A percentile compares a stretch with the other conserved stretches of the same genome.
phyloP scores from a whole-genome alignment of 2,797 vertebrate genomes.

The Coccyzus lansbergi region DNA sequence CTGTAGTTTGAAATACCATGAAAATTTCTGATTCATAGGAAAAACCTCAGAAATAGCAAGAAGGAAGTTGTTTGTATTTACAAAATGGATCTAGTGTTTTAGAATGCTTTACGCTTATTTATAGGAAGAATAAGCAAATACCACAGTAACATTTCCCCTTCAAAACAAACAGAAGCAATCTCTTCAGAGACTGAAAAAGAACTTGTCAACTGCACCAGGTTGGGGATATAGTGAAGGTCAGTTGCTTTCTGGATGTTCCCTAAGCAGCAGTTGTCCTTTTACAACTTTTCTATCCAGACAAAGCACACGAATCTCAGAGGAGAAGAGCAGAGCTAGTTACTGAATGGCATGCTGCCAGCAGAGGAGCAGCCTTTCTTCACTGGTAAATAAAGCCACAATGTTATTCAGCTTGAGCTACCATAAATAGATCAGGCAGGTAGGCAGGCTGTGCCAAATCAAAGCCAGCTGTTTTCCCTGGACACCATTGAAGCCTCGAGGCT shows the following conservation, averaged over 20 bases:
- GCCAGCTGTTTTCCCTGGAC: conserved; percentile 65
- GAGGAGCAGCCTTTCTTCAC: conserved; percentile 39
- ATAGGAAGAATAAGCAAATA: conserved; percentile 52
- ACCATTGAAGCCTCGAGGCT: neutral
- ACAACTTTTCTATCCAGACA: conserved; percentile 41
- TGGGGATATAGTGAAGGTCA: conserved; percentile 24
- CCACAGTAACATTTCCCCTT: conserved; percentile 65
- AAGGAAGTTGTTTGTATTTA: conserved; percentile 25
- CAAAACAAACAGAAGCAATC: conserved; percentile 40
- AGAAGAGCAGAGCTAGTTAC: neutral
- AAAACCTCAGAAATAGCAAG: neutral
- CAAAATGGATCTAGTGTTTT: neutral
- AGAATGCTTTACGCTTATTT: neutral
- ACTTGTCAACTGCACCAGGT: conserved; percentile 7
- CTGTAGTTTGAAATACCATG: neutral
- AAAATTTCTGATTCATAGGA: neutral
- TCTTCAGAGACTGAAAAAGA: conserved; percentile 39
- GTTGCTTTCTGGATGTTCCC: conserved; percentile 20
- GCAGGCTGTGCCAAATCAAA: conserved; percentile 33
- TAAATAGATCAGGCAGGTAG: conserved; percentile 58
- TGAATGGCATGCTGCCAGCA: neutral
- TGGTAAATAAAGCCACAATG: conserved; percentile 29
- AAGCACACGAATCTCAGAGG: neutral
- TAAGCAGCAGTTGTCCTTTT: conserved; percentile 47
- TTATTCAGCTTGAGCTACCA: conserved; percentile 46